Evolutionary conservation across 2,888 invertebrate species (phyloP).

Genomic region (Tyria jacobaeae): DNA sequence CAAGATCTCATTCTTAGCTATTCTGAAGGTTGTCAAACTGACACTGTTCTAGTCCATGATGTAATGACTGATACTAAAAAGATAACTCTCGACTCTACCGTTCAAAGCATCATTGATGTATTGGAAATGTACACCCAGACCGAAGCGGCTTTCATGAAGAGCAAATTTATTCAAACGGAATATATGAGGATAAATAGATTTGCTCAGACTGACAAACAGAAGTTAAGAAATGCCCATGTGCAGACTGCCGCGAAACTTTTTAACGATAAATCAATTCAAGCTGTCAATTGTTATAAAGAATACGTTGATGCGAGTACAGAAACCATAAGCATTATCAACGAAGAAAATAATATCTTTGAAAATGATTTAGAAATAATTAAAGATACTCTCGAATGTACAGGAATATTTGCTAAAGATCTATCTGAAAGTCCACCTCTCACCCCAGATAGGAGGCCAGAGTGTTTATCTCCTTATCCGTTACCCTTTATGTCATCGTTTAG

Average conservation of each 20-base stretch:
- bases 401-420: conserved; percentile 60
- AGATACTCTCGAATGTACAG: conserved; percentile 34
- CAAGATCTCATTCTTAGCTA: conserved; percentile 70
- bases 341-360: conserved; percentile 53
- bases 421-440: conserved; percentile 83
- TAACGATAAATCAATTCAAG: conserved; percentile 65
- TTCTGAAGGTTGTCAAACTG: conserved; percentile 80
- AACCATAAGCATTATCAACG: conserved; percentile 56
- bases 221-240: conserved; percentile 61
- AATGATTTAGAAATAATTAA: conserved; percentile 36
- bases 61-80: conserved; percentile 74
- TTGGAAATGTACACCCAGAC: conserved; percentile 79
- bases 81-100: conserved; percentile 73
- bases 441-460: conserved; percentile 64
- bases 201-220: conserved; percentile 73
- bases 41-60: conserved; percentile 73
- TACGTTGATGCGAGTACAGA: conserved; percentile 62
- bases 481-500: conserved; percentile 80
- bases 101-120: conserved; percentile 68
- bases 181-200: conserved; percentile 56
- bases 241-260: conserved; percentile 66
- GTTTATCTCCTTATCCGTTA: conserved; percentile 66
- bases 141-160: conserved; percentile 70
- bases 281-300: conserved; percentile 49
- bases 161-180: conserved; percentile 72